Conservation (phyloP, 2,888 invertebrate species). For the Onchidella celtica region DNA sequence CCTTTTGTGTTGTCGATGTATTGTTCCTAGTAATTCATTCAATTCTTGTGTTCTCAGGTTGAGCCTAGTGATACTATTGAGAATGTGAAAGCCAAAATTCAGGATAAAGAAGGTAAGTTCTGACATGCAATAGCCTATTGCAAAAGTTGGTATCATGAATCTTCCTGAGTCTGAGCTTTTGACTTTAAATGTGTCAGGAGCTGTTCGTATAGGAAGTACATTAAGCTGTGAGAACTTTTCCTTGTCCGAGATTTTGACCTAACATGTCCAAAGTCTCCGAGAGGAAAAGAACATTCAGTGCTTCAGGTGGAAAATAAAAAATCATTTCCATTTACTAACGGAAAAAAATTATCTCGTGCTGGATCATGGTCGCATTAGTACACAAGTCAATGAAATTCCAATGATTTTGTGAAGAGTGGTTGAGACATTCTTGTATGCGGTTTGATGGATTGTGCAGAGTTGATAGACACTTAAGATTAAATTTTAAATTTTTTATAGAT, state of each 20-base stretch:
- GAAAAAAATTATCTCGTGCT: too few relatives aligned
- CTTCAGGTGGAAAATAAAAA: not conserved
- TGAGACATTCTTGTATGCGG: too few relatives aligned
- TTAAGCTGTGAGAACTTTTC: not conserved
- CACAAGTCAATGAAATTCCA: too few relatives aligned
- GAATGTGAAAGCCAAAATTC: slow-evolving; percentile 88
- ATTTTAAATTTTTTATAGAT: too few relatives aligned
- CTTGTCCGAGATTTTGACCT: not conserved
- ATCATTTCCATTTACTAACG: not conserved
- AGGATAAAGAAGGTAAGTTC: slow-evolving; percentile 82
- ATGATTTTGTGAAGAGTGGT: not conserved
- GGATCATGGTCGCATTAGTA: too few relatives aligned
- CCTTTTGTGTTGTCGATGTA: too few relatives aligned
- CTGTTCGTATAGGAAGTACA: slow-evolving; percentile 29
- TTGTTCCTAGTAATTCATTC: too few relatives aligned
- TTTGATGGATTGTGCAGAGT: not conserved
- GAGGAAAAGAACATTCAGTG: not conserved
- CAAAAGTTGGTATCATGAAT: not conserved
- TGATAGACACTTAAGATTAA: not conserved
- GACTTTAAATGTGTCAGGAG: not conserved
- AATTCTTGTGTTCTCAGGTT: slow-evolving; percentile 61
- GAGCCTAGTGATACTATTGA: slow-evolving; percentile 96
- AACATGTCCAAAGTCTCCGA: not conserved
- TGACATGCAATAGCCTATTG: not conserved
- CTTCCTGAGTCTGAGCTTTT: slow-evolving; percentile 33